A percentile compares a stretch with the other conserved stretches of the same genome.
These are phyloP conservation scores for Clepsis dumicolana DNA, from an alignment of 2,888 invertebrate genomes.

Conservation along the genomic window DNA sequence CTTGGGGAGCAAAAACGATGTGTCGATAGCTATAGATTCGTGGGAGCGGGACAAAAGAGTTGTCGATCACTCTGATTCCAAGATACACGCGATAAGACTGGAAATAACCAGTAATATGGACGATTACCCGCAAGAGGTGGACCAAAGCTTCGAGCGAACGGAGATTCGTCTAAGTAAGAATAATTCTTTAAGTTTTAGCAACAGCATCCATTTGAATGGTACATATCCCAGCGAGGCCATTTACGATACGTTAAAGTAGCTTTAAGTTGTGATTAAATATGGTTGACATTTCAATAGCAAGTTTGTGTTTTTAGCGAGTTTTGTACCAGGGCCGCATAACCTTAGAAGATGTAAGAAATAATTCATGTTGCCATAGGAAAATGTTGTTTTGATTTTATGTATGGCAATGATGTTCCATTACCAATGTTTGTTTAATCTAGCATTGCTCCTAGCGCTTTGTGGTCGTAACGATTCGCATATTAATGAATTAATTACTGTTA, in stretches of 20 bases:
- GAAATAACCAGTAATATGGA: constrained; percentile 83
- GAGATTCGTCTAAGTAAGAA: constrained; percentile 78
- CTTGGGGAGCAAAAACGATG: constrained; percentile 75
- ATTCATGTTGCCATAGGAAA: constrained; percentile 40
- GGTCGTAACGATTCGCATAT: background rate
- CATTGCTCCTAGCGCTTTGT: background rate
- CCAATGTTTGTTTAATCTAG: constrained; percentile 4
- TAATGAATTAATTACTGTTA: background rate
- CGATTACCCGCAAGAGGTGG: constrained; percentile 68
- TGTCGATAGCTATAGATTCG: constrained; percentile 77
- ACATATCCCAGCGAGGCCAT: constrained; percentile 85
- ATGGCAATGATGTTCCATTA: constrained; percentile 15
- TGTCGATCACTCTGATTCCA: constrained; percentile 65
- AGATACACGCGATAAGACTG: constrained; percentile 81
- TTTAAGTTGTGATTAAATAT: constrained; percentile 49
- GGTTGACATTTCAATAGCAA: constrained; percentile 33
- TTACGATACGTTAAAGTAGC: constrained; percentile 83
- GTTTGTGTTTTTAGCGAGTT: constrained; percentile 31
- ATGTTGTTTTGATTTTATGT: constrained; percentile 19
- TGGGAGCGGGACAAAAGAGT: constrained; percentile 76
- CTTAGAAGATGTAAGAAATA: constrained; percentile 20
- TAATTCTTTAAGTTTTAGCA: constrained; percentile 80
- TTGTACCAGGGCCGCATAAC: constrained; percentile 25
- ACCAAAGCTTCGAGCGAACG: constrained; percentile 65
- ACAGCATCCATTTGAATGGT: constrained; percentile 85